Evolutionary conservation across 2,113 vertebrate species (phyloP).

Genomic region (Raja brachyura): DNA sequence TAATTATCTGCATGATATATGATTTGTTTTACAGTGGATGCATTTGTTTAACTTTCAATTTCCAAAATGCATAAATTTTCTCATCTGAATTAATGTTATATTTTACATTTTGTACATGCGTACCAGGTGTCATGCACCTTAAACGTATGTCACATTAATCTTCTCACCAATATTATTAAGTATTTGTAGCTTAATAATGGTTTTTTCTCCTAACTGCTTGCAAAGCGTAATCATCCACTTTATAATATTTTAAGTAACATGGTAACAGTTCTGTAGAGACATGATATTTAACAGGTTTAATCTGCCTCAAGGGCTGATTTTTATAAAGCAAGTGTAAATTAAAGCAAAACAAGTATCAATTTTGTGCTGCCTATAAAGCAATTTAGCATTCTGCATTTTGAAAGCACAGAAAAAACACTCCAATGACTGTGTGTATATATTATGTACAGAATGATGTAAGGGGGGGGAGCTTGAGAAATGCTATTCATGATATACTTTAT

Average conservation of each 20-base stretch:
- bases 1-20: background rate
- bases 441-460: background rate
- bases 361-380: background rate
- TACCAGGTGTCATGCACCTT: background rate
- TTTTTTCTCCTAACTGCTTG: conserved; percentile 14
- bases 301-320: background rate
- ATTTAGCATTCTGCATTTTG: background rate
- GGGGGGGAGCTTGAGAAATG: background rate
- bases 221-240: background rate
- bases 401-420: background rate
- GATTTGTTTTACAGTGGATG: background rate
- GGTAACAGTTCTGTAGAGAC: background rate
- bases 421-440: background rate
- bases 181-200: conserved; percentile 15
- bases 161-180: conserved; percentile 18
- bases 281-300: conserved; percentile 18
- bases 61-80: background rate
- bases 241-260: background rate
- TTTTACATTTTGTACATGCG: conserved; percentile 26
- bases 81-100: background rate
- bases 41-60: conserved; percentile 9
- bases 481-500: background rate
- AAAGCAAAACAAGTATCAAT: background rate
- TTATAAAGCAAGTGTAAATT: background rate
- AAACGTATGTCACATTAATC: background rate